Base-by-base conservation (phyloP, 2,888 invertebrate species). In the Furcula furcula region DNA sequence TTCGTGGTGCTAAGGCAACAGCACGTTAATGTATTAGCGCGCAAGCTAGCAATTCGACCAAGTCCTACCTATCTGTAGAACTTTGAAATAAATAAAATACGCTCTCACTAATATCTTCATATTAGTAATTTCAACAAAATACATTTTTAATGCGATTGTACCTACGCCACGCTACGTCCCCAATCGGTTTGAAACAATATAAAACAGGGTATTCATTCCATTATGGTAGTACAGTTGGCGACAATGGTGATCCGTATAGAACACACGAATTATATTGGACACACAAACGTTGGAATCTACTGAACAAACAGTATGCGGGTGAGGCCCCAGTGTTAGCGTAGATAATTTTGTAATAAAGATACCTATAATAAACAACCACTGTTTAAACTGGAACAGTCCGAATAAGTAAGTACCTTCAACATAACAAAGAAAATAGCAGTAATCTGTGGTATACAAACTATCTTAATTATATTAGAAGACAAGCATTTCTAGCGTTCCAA, bases 211-310 rank as follows among this genome's bases (percentile, higher is more conserved):
- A 12, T 23, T 22, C 29, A 12, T 20, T 29, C 29, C 13, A 13
- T 1, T 18, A 19, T 32, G 25, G 26, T 19, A 11, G 16, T 29
- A 34, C 29, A 29, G 13, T 22, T 12, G 10, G 7, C 9, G 21
- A 36, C 36, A 31, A 36, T 36, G 10, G 33, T 30, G 21, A 26
- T 37, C 22, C 23, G 23, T 23, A 23, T 7, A n/a, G 34, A 30
- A 28, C 18, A 34, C 31, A 40, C 33, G 37, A 35, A 45, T 41
- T 34, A 44, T 31, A 40, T 41, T 39, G 43, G 33, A 35, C 27
- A 47, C 30, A 45, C 16, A 34, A 41, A 39, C 34, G 31, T 29
- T 31, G 49, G 52, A 50, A 55, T 52, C 46, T 42, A 34, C 50
- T 44, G n/a, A 9, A 20, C 39, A 42, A 52, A 50, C 37, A 48